phyloP scores from a whole-genome alignment of 2,797 vertebrate genomes.

The Enteromius argenteus region DNA sequence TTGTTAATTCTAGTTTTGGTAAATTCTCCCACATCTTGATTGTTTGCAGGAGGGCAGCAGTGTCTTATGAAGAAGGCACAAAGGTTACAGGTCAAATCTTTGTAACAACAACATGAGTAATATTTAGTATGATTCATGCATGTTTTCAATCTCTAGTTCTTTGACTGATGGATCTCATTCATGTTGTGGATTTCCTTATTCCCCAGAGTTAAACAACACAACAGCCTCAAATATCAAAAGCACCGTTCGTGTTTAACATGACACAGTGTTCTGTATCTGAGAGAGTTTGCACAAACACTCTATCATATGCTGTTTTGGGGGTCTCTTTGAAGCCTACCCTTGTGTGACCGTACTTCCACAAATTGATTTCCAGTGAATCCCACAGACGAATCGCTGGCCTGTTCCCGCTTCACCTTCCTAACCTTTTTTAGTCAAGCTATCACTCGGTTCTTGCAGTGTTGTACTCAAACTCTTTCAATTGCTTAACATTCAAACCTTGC shows the following conservation, averaged over 20 bases:
- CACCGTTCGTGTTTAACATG: background rate
- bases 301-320: slow-evolving; percentile 5
- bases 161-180: slow-evolving; percentile 3
- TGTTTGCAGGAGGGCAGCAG: background rate
- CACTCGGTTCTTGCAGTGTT: background rate
- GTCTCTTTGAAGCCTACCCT: slow-evolving; percentile 33
- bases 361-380: slow-evolving; percentile 39
- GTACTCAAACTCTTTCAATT: background rate
- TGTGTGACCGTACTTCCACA: slow-evolving; percentile 8
- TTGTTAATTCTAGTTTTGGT: slow-evolving; percentile 37
- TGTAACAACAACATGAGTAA: background rate
- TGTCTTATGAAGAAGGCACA: background rate
- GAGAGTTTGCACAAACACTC: slow-evolving; percentile 18
- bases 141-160: background rate
- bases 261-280: background rate
- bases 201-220: background rate
- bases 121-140: background rate
- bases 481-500: background rate
- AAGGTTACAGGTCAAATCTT: background rate
- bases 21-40: slow-evolving; percentile 1
- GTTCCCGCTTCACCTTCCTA: background rate
- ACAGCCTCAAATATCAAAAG: slow-evolving; percentile 6
- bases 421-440: background rate
- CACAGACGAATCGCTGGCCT: background rate
- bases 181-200: background rate